A percentile compares a stretch with the other conserved stretches of the same genome.
These are phyloP conservation scores for Drosophila fulvimacula DNA, from an alignment of 2,888 invertebrate species.

Conservation along the genomic window DNA sequence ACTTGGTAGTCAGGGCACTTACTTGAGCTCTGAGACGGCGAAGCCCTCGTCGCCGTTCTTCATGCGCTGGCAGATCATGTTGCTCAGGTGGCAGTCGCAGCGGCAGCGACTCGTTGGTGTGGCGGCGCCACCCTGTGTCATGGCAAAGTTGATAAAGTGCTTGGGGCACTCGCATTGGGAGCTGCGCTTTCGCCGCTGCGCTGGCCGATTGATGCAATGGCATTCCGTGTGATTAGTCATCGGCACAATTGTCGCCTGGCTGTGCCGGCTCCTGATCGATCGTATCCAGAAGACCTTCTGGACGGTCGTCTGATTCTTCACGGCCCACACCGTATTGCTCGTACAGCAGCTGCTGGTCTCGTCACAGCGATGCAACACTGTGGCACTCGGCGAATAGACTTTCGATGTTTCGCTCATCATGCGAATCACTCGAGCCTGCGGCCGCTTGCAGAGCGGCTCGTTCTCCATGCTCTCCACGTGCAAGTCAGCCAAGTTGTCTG, in stretches of 20 bases:
- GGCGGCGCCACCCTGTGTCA: constrained; percentile 12
- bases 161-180: constrained; percentile 73
- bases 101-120: constrained; percentile 84
- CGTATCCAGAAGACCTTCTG: constrained; percentile 70
- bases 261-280: constrained; percentile 20
- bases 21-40: constrained; percentile 88
- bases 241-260: constrained; percentile 45
- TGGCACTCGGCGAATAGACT: constrained; percentile 92
- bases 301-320: constrained; percentile 87
- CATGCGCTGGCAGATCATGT: constrained; percentile 87
- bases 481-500: constrained; percentile 63
- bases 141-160: constrained; percentile 83
- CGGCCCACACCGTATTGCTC: constrained; percentile 89
- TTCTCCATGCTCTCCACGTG: constrained; percentile 70
- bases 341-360: constrained; percentile 94
- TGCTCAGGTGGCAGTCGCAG: constrained; percentile 88
- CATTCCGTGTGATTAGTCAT: constrained; percentile 84
- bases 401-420: constrained; percentile 86
- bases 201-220: constrained; percentile 71
- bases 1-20: constrained; percentile 41
- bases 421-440: constrained; percentile 22
- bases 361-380: constrained; percentile 93
- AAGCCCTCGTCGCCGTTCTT: constrained; percentile 89
- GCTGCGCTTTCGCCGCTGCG: constrained; percentile 55
- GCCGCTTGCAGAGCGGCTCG: constrained; percentile 69